Base-by-base conservation (phyloP, 2,888 invertebrate species). In the Stenurella melanura region DNA sequence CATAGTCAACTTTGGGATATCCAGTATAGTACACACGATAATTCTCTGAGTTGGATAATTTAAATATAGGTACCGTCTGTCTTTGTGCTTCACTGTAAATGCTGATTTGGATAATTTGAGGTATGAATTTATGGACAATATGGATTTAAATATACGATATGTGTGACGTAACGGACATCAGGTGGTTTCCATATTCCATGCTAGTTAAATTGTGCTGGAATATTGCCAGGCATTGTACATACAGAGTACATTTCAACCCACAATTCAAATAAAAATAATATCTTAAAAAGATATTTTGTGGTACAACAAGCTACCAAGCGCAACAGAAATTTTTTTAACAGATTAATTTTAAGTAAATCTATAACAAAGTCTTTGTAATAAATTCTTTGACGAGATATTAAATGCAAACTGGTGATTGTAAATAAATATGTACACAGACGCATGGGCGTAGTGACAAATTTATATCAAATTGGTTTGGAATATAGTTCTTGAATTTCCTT, bases 331-430 rank as follows among this genome's bases (percentile, higher is more conserved):
- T 60, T 26, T 60, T 30, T 18, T 18, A 42, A 15, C 2, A 42
- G 64, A 64, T 42, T 17, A 64, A 38, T 10, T 64, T 64, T 10
- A 17, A 64, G 42, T 64, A 19, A 64, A 18, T 11, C 11, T 19
- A 64, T 64, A 42, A 42, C 42, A 50, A n/a, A n/a, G 42, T 15
- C 0, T 64, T 64, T 64, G 12, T 42, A 50, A 19, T 42, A 64
- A 64, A 64, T 64, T 42, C 19, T 15, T 11, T 19, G 38, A 61
- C 12, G n/a, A 5, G 30, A 61, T 61, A 61, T n/a, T 30, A 61
- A 21, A 61, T n/a, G 61, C 50, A 50, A 21, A 21, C 0, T 15
- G 26, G 4, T 26, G 60, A 21, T 11, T 21, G 19, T 26, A 26
- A 15, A 38, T 11, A 1, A 38, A 15, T 42, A n/a, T n/a, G 6